Base-by-base conservation (phyloP, 2,888 invertebrate species). In the Drosophila limbata region DNA sequence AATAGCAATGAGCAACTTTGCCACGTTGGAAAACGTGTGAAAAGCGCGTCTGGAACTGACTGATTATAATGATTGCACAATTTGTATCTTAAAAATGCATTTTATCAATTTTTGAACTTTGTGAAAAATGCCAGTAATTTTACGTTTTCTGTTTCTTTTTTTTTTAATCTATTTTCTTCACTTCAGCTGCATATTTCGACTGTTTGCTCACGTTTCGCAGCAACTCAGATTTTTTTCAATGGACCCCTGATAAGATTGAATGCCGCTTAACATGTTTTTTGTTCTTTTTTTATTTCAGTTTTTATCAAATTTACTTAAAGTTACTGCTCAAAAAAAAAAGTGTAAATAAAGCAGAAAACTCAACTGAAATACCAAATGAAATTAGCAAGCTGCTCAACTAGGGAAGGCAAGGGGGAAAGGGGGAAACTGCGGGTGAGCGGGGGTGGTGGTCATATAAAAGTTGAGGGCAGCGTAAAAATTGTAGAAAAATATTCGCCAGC, bases 331-430 rank as follows among this genome's bases (percentile, higher is more conserved):
- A 51, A 57, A 50, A 52, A 25, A 25, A 31, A 21, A 37, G 25
- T 21, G 37, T 50, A 69, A 63, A 62, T 53, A 66, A 59, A 60
- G 42, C 51, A 28, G 61, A 70, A 65, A 77, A 83, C 74, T 67
- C 52, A 68, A 79, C 69, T 68, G 44, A 69, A 78, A 68, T 65
- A 68, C 69, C 65, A 77, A 81, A 83, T 77, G 80, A 85, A 81
- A 81, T 85, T 83, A 83, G 84, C 86, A 63, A 75, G 60, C 66
- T 61, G 33, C 62, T 17, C 40, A 56, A 48, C 64, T 39, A 11
- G 5, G 25, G 1, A 25, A 25, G 25, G 25, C 5, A 5, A 39
- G 45, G 44, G 17, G 48, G 10, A 11, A n/a, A 21, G 10, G 8
- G 19, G 1, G 21, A 31, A 42, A 15, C 9, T 2, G 9, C 21